Evolutionary conservation across 1,140 invertebrate genomes (phyloP).

Genomic region (Ladona fulva): DNA sequence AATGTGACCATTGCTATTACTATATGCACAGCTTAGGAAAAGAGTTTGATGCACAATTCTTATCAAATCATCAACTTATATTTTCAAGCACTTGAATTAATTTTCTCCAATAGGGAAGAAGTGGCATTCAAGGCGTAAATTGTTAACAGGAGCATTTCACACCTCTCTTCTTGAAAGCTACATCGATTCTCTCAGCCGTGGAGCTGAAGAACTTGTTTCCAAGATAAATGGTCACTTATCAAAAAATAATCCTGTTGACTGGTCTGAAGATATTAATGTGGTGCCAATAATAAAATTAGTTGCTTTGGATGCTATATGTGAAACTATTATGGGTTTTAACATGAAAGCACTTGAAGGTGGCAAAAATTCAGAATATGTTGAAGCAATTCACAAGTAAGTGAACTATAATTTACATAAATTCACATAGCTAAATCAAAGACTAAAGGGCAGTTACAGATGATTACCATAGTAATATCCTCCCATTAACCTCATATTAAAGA

Average conservation of each 20-base stretch:
- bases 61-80: too few relatives aligned
- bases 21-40: too few relatives aligned
- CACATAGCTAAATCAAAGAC: neutral
- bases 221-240: constrained; percentile 40
- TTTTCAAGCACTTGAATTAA: too few relatives aligned
- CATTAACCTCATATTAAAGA: too few relatives aligned
- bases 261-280: neutral
- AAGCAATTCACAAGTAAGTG: constrained; percentile 50
- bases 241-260: neutral
- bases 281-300: neutral
- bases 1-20: too few relatives aligned
- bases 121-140: constrained; percentile 68
- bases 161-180: constrained; percentile 77
- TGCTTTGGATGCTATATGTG: constrained; percentile 27
- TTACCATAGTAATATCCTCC: too few relatives aligned
- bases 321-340: constrained; percentile 73
- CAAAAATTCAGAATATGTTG: constrained; percentile 61
- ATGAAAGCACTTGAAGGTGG: constrained; percentile 55
- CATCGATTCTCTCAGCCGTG: constrained; percentile 68
- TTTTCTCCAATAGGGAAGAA: constrained; percentile 54
- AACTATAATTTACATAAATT: neutral
- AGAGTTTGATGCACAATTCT: too few relatives aligned
- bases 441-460: too few relatives aligned
- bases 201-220: constrained; percentile 54
- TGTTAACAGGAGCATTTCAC: constrained; percentile 84